phyloP scores from a whole-genome alignment of 37 sponge, comb jelly and placozoan genomes.

The Beroe forskalii region DNA sequence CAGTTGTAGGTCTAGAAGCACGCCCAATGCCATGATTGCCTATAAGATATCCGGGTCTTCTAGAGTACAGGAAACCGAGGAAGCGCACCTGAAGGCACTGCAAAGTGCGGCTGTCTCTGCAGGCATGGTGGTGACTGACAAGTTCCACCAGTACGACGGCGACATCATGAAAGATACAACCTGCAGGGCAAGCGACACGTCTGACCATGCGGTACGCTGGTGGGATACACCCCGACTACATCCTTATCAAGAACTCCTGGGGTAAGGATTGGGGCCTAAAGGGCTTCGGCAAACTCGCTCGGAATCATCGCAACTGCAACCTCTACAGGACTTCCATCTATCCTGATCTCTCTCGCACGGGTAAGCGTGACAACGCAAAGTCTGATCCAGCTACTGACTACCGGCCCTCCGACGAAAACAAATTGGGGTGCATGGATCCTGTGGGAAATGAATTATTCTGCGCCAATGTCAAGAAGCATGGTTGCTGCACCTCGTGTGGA shows the following conservation, averaged over 20 bases:
- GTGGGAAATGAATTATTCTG: too few relatives aligned
- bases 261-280: slow-evolving; percentile 26
- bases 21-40: slow-evolving; percentile 5
- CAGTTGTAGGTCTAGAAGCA: neutral
- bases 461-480: too few relatives aligned
- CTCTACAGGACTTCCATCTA: neutral
- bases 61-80: neutral
- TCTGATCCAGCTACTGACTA: slow-evolving; percentile 35
- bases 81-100: slow-evolving; percentile 4
- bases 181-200: neutral
- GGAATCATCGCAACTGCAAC: slow-evolving; percentile 22
- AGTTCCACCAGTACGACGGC: slow-evolving; percentile 43
- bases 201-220: neutral
- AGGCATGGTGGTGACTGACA: slow-evolving; percentile 21
- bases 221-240: slow-evolving; percentile 2
- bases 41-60: neutral
- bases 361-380: neutral
- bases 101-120: neutral
- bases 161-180: slow-evolving; percentile 5
- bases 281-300: slow-evolving; percentile 20
- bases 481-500: too few relatives aligned
- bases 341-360: neutral
- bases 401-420: neutral
- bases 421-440: too few relatives aligned
- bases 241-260: slow-evolving; percentile 63